Base-by-base conservation (phyloP, 2,113 vertebrate genomes). In the Sceloporus tristichus region DNA sequence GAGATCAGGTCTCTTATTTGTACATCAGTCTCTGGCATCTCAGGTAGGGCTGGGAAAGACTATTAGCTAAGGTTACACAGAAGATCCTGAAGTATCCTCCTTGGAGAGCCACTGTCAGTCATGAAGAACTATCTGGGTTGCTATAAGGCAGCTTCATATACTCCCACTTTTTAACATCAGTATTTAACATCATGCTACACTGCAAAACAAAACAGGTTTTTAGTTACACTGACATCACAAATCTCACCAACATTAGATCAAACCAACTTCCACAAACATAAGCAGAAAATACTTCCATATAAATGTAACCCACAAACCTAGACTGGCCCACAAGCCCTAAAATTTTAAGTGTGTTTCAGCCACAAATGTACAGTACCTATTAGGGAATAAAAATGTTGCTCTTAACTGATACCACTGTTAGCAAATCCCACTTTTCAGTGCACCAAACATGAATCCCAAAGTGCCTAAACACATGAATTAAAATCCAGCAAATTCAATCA, bases 1-100 rank as follows among this genome's bases (percentile, higher is more conserved):
- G 88, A 90, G 65, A 86, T 34, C 54, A 19, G n/a, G 88, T 82
- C 25, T 84, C 65, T 38, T 18, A 34, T 56, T 29, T 27, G 9
- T 38, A 53, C 34, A 5, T 76, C 8, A 0, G 25, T 25, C 76
- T 16, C 62, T 13, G 40, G 29, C 14, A 70, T 18, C 65, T 53
- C 40, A 81, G 79, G 59, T 40, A 81, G 8, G 34, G 21, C 11
- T 65, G 34, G 59, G 18, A 62, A 62, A 62, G 59, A 62, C 59
- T 18, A 62, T 62, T 62, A 62, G 13, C 59, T 18, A 62, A 14
- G 59, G 59, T 62, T 62, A 62, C 5, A 48, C 59, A 62, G 4
- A 62, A 16, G 11, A 62, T 62, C 11, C 59, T 18, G 16, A 62
- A 62, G 59, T 18, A 62, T 62, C 1, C 59, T 62, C 21, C 62